These are phyloP conservation scores for Psittacula echo DNA, from an alignment of 2,797 vertebrate genomes.

Conservation along the genomic window DNA sequence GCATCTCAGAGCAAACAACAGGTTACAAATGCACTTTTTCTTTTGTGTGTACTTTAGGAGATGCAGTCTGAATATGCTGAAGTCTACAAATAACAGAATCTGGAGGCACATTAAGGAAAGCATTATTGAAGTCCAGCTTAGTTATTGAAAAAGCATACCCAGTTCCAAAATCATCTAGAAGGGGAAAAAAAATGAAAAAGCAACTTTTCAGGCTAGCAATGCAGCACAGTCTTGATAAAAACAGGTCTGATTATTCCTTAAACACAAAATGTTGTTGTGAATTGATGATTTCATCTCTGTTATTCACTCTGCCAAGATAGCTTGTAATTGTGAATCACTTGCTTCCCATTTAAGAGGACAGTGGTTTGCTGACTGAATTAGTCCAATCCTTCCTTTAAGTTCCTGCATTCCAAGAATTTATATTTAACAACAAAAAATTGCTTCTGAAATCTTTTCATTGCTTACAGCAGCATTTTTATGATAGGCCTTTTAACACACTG, in stretches of 20 bases:
- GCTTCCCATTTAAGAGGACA: slow-evolving; percentile 37
- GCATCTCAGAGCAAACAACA: slow-evolving; percentile 7
- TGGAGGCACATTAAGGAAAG: slow-evolving; percentile 60
- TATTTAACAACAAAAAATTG: neutral
- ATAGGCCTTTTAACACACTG: neutral
- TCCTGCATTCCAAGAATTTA: neutral
- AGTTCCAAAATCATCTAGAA: slow-evolving; percentile 60
- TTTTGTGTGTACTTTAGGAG: slow-evolving; percentile 58
- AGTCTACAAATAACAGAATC: slow-evolving; percentile 75
- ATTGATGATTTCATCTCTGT: slow-evolving; percentile 39
- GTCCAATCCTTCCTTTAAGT: neutral
- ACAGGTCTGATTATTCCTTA: slow-evolving; percentile 52
- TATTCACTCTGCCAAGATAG: slow-evolving; percentile 44
- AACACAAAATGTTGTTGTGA: slow-evolving; percentile 51
- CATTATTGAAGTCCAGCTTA: slow-evolving; percentile 56
- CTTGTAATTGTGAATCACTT: slow-evolving; percentile 56
- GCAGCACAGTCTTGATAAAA: slow-evolving; percentile 7
- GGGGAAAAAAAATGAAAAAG: neutral
- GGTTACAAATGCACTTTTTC: slow-evolving; percentile 35
- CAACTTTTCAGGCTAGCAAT: slow-evolving; percentile 21
- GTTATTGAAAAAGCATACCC: slow-evolving; percentile 60
- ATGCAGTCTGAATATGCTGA: slow-evolving; percentile 45
- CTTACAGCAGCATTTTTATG: neutral
- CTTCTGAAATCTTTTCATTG: neutral
- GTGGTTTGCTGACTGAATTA: neutral